These are phyloP conservation scores for Candoia aspera DNA, from an alignment of 2,113 vertebrate genomes.

Conservation along the genomic window DNA sequence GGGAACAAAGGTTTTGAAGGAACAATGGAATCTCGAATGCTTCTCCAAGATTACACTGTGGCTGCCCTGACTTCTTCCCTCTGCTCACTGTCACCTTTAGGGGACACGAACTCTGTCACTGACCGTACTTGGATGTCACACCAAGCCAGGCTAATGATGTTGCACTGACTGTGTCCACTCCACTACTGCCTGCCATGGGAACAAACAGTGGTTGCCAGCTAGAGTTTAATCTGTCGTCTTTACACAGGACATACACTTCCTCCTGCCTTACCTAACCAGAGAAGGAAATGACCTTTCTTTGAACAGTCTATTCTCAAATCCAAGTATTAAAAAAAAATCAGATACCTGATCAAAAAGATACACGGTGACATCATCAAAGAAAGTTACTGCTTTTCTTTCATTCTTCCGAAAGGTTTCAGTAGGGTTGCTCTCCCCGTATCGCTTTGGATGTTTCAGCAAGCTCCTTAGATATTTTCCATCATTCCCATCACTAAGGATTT, in stretches of 20 bases:
- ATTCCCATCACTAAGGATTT: constrained; percentile 83
- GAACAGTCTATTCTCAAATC: not conserved
- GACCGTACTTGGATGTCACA: not conserved
- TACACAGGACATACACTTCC: not conserved
- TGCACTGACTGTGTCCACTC: not conserved
- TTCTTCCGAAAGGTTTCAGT: constrained; percentile 53
- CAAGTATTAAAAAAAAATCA: not conserved
- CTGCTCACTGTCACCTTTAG: too few relatives aligned
- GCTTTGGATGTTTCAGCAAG: constrained; percentile 79
- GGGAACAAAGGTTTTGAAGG: not conserved
- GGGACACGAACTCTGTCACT: not conserved
- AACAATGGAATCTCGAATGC: not conserved
- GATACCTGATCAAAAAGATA: constrained; percentile 97
- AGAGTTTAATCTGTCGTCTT: not conserved
- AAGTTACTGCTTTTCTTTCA: constrained; percentile 85
- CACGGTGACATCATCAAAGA: constrained; percentile 96
- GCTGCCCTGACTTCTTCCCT: too few relatives aligned
- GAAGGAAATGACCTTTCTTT: not conserved
- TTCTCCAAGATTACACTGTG: not conserved
- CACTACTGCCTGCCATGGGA: not conserved
- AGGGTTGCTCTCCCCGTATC: constrained; percentile 6
- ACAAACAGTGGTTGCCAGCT: not conserved
- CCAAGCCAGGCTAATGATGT: not conserved
- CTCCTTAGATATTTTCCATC: constrained; percentile 83
- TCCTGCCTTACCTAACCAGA: not conserved